phyloP scores from a whole-genome alignment of 2,113 vertebrate species.

The Thalassoma bifasciatum region DNA sequence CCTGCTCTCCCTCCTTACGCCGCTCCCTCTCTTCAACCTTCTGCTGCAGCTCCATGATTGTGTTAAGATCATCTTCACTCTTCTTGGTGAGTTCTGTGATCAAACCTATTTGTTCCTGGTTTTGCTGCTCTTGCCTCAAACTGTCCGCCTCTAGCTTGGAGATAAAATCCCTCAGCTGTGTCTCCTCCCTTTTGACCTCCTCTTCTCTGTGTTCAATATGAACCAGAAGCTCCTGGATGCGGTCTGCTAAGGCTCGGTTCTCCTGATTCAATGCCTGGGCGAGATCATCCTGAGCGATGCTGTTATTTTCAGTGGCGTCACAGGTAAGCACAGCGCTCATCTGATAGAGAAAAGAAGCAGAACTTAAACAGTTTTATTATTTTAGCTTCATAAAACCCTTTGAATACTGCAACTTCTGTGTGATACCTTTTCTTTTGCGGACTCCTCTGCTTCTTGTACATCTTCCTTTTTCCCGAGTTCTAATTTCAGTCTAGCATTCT shows the following conservation, averaged over 20 bases:
- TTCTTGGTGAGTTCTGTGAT: constrained; percentile 71
- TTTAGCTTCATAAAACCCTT: background rate
- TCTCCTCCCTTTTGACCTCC: constrained; percentile 36
- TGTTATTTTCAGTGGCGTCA: constrained; percentile 24
- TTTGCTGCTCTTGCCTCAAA: constrained; percentile 43
- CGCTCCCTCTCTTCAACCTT: constrained; percentile 36
- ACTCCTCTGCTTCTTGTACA: constrained; percentile 6
- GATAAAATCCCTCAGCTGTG: constrained; percentile 19
- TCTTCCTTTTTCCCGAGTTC: constrained; percentile 53
- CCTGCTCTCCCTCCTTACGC: constrained; percentile 19
- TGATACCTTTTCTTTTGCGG: constrained; percentile 50
- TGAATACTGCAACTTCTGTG: background rate
- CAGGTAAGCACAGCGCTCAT: background rate
- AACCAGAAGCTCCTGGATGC: constrained; percentile 66
- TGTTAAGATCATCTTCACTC: constrained; percentile 72
- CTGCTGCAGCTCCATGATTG: constrained; percentile 72
- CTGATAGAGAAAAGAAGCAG: constrained; percentile 33
- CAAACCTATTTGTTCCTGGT: constrained; percentile 37
- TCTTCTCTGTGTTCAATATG: constrained; percentile 56
- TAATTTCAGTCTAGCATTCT: constrained; percentile 61
- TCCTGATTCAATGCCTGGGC: constrained; percentile 76
- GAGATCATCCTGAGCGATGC: constrained; percentile 52
- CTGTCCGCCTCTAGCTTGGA: constrained; percentile 16
- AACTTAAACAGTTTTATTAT: constrained; percentile 8
- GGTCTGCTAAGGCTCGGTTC: constrained; percentile 73